A percentile compares a stretch with the other conserved stretches of the same genome.
Evolutionary conservation across 1,140 invertebrate species (phyloP).

Genomic region (Trachymyrmex septentrionalis): DNA sequence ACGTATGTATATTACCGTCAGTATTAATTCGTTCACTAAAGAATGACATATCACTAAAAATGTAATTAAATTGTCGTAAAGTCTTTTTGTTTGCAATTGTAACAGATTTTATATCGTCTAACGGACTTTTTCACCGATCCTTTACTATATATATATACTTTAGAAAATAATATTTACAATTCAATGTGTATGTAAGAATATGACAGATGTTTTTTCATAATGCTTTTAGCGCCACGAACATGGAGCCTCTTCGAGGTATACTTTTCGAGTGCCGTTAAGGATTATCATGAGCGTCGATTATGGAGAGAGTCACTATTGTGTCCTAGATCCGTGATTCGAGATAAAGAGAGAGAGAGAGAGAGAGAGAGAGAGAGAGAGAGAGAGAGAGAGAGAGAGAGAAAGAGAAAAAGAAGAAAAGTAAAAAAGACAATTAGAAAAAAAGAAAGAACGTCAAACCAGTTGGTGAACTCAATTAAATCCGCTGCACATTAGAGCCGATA

Average conservation of each 20-base stretch:
- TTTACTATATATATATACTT: not conserved
- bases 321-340: conserved; percentile 45
- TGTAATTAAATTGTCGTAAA: not conserved
- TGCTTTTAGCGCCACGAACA: conserved; percentile 52
- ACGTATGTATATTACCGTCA: not conserved
- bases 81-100: not conserved
- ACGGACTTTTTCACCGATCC: not conserved
- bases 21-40: not conserved
- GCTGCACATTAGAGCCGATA: not conserved
- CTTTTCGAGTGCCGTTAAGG: conserved; percentile 66
- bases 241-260: conserved; percentile 74
- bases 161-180: not conserved
- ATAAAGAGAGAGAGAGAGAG: not conserved
- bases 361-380: not conserved
- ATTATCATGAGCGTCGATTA: conserved; percentile 11
- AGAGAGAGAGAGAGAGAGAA: not conserved
- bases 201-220: not conserved
- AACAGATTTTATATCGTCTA: not conserved
- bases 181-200: not conserved
- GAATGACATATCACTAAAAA: not conserved
- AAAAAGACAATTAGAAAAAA: conserved; percentile 9
- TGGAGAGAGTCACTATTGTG: conserved; percentile 40
- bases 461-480: not conserved
- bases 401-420: not conserved
- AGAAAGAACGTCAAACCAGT: conserved; percentile 12